Conservation (phyloP, 2,888 invertebrate species). For the Epinotia nisella region DNA sequence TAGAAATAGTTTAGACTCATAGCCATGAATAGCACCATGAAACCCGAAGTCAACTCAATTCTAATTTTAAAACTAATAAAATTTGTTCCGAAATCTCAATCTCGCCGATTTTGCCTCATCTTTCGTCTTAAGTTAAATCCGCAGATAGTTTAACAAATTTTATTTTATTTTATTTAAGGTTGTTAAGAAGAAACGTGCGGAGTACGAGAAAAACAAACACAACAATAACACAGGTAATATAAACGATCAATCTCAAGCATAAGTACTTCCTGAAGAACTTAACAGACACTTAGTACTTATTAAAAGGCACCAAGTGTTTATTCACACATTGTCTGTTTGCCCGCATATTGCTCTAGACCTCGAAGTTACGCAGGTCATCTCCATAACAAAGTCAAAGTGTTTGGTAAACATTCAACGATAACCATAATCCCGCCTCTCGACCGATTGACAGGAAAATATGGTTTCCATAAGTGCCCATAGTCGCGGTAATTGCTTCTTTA, state of each 20-base stretch:
- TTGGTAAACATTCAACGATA: constrained; percentile 18
- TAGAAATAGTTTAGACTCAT: neutral
- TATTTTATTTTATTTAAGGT: constrained; percentile 61
- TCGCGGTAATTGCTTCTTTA: constrained; percentile 12
- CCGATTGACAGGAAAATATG: constrained; percentile 3
- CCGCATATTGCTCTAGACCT: constrained; percentile 9
- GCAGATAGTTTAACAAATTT: neutral
- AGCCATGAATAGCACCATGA: neutral
- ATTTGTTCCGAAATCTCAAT: constrained; percentile 10
- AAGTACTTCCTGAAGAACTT: constrained; percentile 14
- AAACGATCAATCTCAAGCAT: constrained; percentile 48
- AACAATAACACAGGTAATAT: constrained; percentile 47
- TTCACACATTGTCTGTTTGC: constrained; percentile 19
- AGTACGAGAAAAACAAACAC: constrained; percentile 62
- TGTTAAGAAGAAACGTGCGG: constrained; percentile 66
- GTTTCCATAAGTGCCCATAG: neutral
- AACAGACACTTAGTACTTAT: constrained; percentile 14
- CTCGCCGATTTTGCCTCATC: neutral
- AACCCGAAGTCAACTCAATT: neutral
- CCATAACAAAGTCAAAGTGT: constrained; percentile 13
- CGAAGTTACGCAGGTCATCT: neutral
- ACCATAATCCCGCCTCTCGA: constrained; percentile 10
- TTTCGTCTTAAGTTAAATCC: neutral
- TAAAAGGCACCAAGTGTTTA: neutral
- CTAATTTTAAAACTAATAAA: neutral